Evolutionary conservation across 2,797 vertebrate species (phyloP).

Genomic region (Bucorvus abyssinicus): DNA sequence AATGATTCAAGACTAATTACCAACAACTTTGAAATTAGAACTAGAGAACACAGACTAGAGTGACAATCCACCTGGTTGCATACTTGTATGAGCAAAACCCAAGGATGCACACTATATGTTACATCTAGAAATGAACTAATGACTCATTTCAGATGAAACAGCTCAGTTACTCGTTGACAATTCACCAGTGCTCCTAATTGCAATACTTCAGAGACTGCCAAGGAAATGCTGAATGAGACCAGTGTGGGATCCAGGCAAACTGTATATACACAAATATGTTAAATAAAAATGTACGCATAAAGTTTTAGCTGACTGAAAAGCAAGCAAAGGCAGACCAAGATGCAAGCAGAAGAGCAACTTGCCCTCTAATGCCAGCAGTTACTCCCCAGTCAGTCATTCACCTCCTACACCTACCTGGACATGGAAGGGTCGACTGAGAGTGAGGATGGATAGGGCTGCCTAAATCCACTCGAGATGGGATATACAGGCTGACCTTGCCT

Average conservation of each 20-base stretch:
- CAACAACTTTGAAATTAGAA: constrained; percentile 11
- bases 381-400: constrained; percentile 62
- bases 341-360: constrained; percentile 70
- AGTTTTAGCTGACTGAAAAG: constrained; percentile 70
- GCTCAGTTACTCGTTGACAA: constrained; percentile 11
- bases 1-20: constrained; percentile 4
- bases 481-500: constrained; percentile 86
- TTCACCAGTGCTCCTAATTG: constrained; percentile 33
- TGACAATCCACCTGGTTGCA: constrained; percentile 8
- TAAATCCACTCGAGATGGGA: constrained; percentile 82
- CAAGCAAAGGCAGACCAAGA: constrained; percentile 74
- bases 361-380: constrained; percentile 64
- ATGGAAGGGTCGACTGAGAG: constrained; percentile 82
- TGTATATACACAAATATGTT: constrained; percentile 60
- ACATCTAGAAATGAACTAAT: constrained; percentile 38
- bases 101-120: background rate
- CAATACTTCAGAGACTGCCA: constrained; percentile 24
- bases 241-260: constrained; percentile 76
- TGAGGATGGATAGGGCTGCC: constrained; percentile 82
- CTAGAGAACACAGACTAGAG: background rate
- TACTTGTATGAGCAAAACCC: constrained; percentile 10
- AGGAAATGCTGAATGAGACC: constrained; percentile 46
- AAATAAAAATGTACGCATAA: constrained; percentile 53
- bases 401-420: constrained; percentile 82
- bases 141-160: constrained; percentile 45